Evolutionary conservation across 2,888 invertebrate genomes (phyloP), one percentile per base, ranked within the genome.

Genomic region (Ctenicera cuprea): DNA sequence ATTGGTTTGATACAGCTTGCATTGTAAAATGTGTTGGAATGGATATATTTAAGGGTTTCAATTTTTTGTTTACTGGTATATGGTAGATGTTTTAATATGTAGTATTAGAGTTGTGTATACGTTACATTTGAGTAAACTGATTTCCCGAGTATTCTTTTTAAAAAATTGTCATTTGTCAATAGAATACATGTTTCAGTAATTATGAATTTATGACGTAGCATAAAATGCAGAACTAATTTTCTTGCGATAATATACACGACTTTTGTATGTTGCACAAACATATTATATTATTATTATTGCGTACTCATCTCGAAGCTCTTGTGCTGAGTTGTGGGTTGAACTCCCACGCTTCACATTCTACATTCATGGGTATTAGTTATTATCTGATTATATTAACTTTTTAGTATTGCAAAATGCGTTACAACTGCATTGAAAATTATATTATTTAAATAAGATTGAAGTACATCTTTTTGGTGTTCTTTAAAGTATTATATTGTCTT

Each of bases 391-490:
- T 37, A 18, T 38, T 12, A 18, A 59, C 9, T 26, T 30, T 59
- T 59, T 59, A 18, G 12, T 54, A 38, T 59, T 59, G 59, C 59
- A 38, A 59, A 59, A 59, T 59, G 59, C 59, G 38, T 12, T 59
- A 14, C 54, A 30, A 20, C 30, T 54, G 12, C 14, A 30, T 26
- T 54, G 26, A 54, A 30, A n/a, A 54, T 54, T 54, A 54, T 54
- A 14, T 20, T 54, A 48, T 48, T 48, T 1, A 1, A 48, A 16
- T 48, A 48, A 20, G 11, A 20, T n/a, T 45, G 14, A 14, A 45
- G 16, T 14, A 16, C n/a, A 48, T 18, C 48, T 48, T 48, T 9
- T 16, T 3, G 2, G 16, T 18, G 11, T 20, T 18, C 48, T 48
- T 48, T 3, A 9, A 48, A 20, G 26, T 26, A 26, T 26, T 5